Evolutionary conservation across 2,113 vertebrate genomes (phyloP), one percentile per base, ranked within the genome.

Genomic region (Glaucidium brasilianum): DNA sequence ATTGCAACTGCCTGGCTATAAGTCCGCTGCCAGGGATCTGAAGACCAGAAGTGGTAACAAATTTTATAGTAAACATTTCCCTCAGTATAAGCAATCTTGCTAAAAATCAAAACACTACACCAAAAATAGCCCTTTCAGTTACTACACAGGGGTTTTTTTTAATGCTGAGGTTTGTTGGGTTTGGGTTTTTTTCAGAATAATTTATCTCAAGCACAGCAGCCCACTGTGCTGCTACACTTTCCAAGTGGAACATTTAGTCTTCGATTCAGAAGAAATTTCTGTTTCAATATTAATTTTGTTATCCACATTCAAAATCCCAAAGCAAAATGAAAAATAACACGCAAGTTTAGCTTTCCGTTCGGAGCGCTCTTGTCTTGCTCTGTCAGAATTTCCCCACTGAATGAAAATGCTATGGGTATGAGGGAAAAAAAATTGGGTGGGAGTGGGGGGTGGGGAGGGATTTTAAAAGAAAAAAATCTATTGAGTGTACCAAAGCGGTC

Each of bases 111-210:
- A 91, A 66, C 4, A 25, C 6, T 66, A 18, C n/a, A 78, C 39
- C 49, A 92, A 79, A 94, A 90, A 7, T 15, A 93, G 32, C 15
- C 30, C 37, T 64, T 92, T 92, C 63, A 62, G 26, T 85, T 69
- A 67, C 68, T 86, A 77, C 14, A 47, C 0, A 15, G 15, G 26
- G 22, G 3, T 2, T 0, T 3, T 30, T 85, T 75, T 66, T 20
- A 17, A 78, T 5, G 11, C 26, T 92, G 35, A 37, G 17, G 29
- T 55, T 37, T 67, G 35, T 20, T 67, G 18, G 9, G 1, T 4
- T 35, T 34, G 23, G 15, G 22, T 12, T 72, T 15, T 83, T 81
- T 89, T 35, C 72, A 81, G 37, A 89, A 11, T n/a, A 91, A 85
- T 53, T 84, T 39, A 30, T 26, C 81, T 76, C 5, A 2, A 69